Conservation (phyloP, 2,888 invertebrate genomes). For the Amphimallon solstitiale region DNA sequence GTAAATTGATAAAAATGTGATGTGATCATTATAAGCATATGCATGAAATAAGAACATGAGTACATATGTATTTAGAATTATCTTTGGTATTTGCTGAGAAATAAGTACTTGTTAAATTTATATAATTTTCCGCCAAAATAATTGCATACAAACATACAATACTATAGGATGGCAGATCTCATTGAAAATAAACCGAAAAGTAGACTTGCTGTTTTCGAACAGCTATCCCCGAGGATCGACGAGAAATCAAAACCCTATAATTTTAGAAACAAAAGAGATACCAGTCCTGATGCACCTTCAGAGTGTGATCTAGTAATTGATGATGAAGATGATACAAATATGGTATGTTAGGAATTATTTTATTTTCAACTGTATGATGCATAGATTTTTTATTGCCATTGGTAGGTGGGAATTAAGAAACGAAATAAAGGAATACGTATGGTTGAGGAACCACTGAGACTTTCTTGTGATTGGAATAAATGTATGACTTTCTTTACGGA, state of each 20-base stretch:
- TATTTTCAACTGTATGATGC: not conserved
- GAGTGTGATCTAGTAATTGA: conserved; percentile 56
- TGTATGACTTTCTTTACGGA: conserved; percentile 63
- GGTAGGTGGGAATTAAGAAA: conserved; percentile 43
- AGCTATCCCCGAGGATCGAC: conserved; percentile 52
- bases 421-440: conserved; percentile 47
- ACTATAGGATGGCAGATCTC: conserved; percentile 22
- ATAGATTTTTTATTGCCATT: not conserved
- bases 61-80: no score
- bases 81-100: no score
- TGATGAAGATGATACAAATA: conserved; percentile 45
- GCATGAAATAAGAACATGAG: no score
- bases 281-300: conserved; percentile 50
- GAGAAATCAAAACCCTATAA: conserved; percentile 44
- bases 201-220: conserved; percentile 58
- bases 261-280: conserved; percentile 31
- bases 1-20: no score
- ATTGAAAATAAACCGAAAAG: conserved; percentile 47
- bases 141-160: not conserved
- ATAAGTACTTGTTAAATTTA: no score
- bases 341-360: conserved; percentile 40
- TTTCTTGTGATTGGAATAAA: conserved; percentile 70
- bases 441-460: conserved; percentile 59
- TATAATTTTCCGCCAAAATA: not conserved
- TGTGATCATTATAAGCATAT: no score